Evolutionary conservation across 2,797 vertebrate genomes (phyloP).

Genomic region (Periophthalmus magnuspinnatus): DNA sequence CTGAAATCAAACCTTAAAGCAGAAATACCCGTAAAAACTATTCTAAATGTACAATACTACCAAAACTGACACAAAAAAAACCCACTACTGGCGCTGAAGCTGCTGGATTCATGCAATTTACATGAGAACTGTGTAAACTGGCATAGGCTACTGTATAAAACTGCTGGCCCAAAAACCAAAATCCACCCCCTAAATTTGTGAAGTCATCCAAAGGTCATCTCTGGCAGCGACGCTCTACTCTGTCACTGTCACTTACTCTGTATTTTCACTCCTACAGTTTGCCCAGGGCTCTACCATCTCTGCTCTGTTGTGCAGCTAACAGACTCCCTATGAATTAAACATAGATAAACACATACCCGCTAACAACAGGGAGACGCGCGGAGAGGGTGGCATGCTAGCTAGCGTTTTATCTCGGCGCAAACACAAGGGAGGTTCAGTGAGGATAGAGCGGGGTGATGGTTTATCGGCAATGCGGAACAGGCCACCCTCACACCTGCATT

Average conservation of each 20-base stretch:
- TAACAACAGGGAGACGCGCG: conserved; percentile 37
- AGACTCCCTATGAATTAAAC: conserved; percentile 69
- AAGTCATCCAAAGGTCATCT: conserved; percentile 61
- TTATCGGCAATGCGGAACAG: not conserved
- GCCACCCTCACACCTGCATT: not conserved
- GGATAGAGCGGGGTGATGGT: not conserved
- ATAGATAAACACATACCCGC: conserved; percentile 60
- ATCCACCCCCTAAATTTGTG: conserved; percentile 34
- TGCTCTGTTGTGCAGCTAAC: conserved; percentile 46
- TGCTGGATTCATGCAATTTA: not conserved
- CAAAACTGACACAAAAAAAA: too few species aligned
- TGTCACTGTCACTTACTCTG: conserved; percentile 60
- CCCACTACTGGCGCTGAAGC: conserved; percentile 17
- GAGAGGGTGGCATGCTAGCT: conserved; percentile 6
- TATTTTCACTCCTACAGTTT: conserved; percentile 37
- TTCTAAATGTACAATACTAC: too few species aligned
- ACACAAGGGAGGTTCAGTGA: conserved; percentile 11
- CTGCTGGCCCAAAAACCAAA: conserved; percentile 49
- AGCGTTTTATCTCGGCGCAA: conserved; percentile 31
- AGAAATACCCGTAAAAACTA: too few species aligned
- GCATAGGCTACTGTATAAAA: conserved; percentile 23
- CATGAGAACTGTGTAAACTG: not conserved
- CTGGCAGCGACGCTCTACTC: conserved; percentile 34
- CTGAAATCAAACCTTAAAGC: too few species aligned
- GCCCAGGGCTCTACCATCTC: conserved; percentile 54